phyloP scores from a whole-genome alignment of 2,797 vertebrate species.

The Microctenopoma lineatum region DNA sequence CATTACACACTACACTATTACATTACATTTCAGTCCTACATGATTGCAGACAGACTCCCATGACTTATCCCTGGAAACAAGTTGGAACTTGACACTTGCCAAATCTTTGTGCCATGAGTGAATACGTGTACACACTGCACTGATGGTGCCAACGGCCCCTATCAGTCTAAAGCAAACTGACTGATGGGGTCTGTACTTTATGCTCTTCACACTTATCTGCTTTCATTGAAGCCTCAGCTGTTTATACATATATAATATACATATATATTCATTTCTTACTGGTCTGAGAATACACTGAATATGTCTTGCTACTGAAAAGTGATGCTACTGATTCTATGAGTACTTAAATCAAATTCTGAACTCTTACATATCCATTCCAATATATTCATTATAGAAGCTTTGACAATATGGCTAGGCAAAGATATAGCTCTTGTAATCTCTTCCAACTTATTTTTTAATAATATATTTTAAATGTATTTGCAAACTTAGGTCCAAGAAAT shows the following conservation, averaged over 20 bases:
- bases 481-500: neutral
- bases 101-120: slow-evolving; percentile 30
- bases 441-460: neutral
- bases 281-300: slow-evolving; percentile 43
- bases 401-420: neutral
- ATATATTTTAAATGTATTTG: neutral
- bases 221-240: slow-evolving; percentile 26
- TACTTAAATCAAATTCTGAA: slow-evolving; percentile 27
- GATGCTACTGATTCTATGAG: slow-evolving; percentile 1
- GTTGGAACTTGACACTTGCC: slow-evolving; percentile 22
- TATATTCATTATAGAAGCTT: neutral
- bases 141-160: slow-evolving; percentile 15
- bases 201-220: neutral
- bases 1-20: neutral
- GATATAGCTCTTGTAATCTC: neutral
- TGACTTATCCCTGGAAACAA: slow-evolving; percentile 18
- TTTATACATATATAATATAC: neutral
- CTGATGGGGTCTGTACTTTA: neutral
- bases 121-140: neutral
- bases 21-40: neutral
- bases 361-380: neutral
- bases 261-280: slow-evolving; percentile 1
- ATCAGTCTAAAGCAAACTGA: neutral
- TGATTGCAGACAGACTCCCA: slow-evolving; percentile 8
- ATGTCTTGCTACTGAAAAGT: slow-evolving; percentile 37